Base-by-base conservation (phyloP, 2,888 invertebrate genomes). In the Tupiocoris notatus region DNA sequence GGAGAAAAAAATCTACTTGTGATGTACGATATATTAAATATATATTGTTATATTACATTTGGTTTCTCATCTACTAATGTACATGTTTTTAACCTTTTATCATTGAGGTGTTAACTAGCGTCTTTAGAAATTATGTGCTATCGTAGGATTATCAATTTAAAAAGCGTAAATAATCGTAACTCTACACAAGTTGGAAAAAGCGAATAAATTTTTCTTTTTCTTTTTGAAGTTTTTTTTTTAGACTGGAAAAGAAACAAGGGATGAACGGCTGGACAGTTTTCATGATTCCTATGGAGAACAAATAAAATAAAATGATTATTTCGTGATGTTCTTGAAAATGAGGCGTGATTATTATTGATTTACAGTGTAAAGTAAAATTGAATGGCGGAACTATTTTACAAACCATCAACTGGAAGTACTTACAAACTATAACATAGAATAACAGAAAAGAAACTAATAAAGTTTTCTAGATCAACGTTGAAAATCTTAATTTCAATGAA, bases 11-110 rank as follows among this genome's bases (percentile, higher is more conserved):
- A 39, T 39, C 39, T 17, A 18, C 59, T 67, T 73, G 78, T 78
- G 76, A 78, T 78, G 76, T 78, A 78, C 78, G 65, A 76, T 78
- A 78, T 78, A 77, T 73, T 77, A 73, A 77, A 77, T 73, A 65
- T 66, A 75, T 65, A 66, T 75, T 58, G 24, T 71, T 76, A 71
- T 76, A 73, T 76, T 71, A 71, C 71, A 78, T 71, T 73, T 76
- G 77, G 63, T 77, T 75, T 63, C 63, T 63, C 62, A 62, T 56
- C 73, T 73, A 62, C 73, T 73, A 73, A 62, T 73, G 61, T 73
- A 73, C 73, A 73, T 17, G 23, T 70, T 59, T 70, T 18, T 9
- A 23, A n/a, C 22, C 22, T n/a, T 62, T 54, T 57, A 25, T 54
- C 39, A 62, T 73, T 62, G 73, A 73, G 73, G 73, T 73, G 63